Conservation (phyloP, 2,888 invertebrate species). For the Polietes domitor region DNA sequence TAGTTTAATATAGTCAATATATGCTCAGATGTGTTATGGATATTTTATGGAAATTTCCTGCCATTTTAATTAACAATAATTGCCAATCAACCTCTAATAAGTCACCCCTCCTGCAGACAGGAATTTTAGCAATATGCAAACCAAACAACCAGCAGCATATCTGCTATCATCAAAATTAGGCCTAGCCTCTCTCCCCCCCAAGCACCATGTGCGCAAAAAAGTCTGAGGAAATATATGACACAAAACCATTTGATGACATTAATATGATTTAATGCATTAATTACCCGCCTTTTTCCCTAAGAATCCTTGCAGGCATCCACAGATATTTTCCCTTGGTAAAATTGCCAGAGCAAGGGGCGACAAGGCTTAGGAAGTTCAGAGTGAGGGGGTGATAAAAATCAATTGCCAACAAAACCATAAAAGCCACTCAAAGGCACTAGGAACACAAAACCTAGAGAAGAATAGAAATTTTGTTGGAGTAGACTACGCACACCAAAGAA, state of each 20-base stretch:
- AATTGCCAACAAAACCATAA: constrained; percentile 66
- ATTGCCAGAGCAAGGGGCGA: not conserved
- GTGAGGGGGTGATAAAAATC: constrained; percentile 62
- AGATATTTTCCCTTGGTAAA: constrained; percentile 52
- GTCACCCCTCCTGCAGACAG: constrained; percentile 3
- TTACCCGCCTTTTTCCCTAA: constrained; percentile 72
- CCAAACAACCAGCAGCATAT: not conserved
- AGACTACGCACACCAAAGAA: constrained; percentile 35
- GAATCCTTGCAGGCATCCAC: not conserved
- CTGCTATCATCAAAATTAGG: constrained; percentile 10
- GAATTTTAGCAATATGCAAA: constrained; percentile 27
- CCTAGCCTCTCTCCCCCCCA: not conserved
- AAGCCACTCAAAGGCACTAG: constrained; percentile 67
- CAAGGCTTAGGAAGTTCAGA: not conserved
- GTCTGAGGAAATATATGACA: constrained; percentile 52
- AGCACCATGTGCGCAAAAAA: constrained; percentile 7
- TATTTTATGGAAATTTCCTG: constrained; percentile 59
- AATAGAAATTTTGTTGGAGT: constrained; percentile 10
- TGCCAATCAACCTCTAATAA: constrained; percentile 32
- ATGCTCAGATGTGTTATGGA: constrained; percentile 58
- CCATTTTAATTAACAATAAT: constrained; percentile 48
- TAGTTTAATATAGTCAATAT: too few relatives aligned
- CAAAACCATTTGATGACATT: constrained; percentile 77
- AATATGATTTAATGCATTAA: constrained; percentile 80
- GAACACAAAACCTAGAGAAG: constrained; percentile 40